These are phyloP conservation scores for Thaumatotibia leucotreta DNA, from an alignment of 1,140 invertebrate genomes.

Conservation along the genomic window DNA sequence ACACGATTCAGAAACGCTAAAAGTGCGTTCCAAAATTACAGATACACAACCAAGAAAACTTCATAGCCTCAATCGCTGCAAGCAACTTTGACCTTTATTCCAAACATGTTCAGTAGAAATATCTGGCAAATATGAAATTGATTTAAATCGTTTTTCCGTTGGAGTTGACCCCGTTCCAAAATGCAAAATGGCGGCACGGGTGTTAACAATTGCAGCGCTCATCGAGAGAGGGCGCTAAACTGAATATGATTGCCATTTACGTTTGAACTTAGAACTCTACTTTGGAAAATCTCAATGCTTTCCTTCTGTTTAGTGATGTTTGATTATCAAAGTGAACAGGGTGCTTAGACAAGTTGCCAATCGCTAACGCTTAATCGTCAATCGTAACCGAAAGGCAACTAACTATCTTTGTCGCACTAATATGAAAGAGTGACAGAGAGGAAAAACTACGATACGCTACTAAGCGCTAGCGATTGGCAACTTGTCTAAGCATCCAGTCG, in stretches of 20 bases:
- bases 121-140: neutral
- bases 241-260: constrained; percentile 6
- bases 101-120: neutral
- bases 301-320: neutral
- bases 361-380: too few relatives aligned
- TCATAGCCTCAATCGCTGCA: neutral
- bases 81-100: neutral
- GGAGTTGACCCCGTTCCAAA: neutral
- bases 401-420: too few relatives aligned
- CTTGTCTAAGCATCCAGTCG: too few relatives aligned
- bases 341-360: too few relatives aligned
- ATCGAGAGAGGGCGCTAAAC: constrained; percentile 9
- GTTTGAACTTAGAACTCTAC: constrained; percentile 2
- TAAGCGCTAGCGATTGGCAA: too few relatives aligned
- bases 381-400: too few relatives aligned
- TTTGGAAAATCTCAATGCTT: constrained; percentile 7
- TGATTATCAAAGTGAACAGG: neutral
- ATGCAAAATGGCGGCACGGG: constrained; percentile 12
- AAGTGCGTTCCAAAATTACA: neutral
- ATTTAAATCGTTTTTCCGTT: neutral
- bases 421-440: too few relatives aligned
- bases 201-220: constrained; percentile 13
- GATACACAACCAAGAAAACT: neutral
- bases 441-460: too few relatives aligned
- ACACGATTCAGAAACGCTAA: constrained; percentile 12